These are phyloP conservation scores for Hafferia zeledoni DNA, from an alignment of 2,797 vertebrate genomes.

Conservation along the genomic window DNA sequence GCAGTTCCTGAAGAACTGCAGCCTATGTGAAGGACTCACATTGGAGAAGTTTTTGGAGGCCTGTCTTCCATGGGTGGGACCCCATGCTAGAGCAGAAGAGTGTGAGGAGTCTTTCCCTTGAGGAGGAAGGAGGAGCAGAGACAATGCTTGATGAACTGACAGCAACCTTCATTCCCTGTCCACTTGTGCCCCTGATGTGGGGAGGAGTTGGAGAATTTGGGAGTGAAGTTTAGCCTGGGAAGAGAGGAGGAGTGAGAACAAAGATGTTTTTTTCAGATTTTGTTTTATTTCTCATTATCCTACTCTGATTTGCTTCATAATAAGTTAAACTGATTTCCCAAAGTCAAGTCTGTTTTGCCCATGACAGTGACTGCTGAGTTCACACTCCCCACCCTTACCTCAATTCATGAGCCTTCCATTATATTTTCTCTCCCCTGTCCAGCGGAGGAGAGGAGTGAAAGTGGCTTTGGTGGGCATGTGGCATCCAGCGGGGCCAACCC, in stretches of 20 bases:
- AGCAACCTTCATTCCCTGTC: not conserved
- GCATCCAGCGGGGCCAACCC: not conserved
- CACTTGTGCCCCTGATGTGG: not conserved
- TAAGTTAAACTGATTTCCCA: not conserved
- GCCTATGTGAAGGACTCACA: not conserved
- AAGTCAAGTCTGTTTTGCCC: not conserved
- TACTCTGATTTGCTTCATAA: not conserved
- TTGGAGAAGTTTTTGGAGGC: not conserved
- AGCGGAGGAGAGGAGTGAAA: not conserved
- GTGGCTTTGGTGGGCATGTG: not conserved
- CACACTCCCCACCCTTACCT: not conserved
- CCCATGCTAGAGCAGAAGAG: not conserved
- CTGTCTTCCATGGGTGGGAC: not conserved
- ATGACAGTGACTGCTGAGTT: not conserved
- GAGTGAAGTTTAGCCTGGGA: not conserved
- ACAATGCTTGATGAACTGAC: not conserved
- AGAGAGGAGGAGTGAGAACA: not conserved
- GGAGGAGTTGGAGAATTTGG: not conserved
- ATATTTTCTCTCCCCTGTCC: not conserved
- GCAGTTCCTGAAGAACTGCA: not conserved
- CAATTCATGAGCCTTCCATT: not conserved
- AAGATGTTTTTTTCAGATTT: not conserved
- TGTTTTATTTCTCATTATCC: not conserved
- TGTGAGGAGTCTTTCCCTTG: not conserved
- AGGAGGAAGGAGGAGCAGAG: not conserved